A percentile compares a stretch with the other conserved stretches of the same genome.
Conservation (phyloP, 2,113 vertebrate species). For the Callipepla californica region DNA sequence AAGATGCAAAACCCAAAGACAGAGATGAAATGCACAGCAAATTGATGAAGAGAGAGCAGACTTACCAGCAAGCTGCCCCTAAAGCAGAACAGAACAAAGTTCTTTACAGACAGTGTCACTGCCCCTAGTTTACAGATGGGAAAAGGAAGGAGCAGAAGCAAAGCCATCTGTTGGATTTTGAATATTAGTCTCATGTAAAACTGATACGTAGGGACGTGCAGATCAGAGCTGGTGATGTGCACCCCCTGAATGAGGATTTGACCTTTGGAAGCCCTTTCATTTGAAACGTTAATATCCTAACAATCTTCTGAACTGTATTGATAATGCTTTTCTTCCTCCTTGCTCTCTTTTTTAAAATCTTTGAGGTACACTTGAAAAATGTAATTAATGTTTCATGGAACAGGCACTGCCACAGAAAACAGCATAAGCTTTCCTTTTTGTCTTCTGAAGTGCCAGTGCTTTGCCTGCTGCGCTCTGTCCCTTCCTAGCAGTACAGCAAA, state of each 20-base stretch:
- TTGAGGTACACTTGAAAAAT: not conserved
- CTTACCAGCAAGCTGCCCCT: not conserved
- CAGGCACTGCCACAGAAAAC: not conserved
- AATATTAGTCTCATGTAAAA: not conserved
- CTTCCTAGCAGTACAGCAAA: not conserved
- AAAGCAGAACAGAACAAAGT: not conserved
- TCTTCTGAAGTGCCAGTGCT: not conserved
- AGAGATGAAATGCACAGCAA: not conserved
- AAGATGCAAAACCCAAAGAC: not conserved
- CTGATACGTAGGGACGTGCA: not conserved
- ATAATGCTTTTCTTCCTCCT: not conserved
- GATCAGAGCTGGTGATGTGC: not conserved
- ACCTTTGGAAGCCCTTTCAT: not conserved
- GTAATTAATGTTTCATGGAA: not conserved
- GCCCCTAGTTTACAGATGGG: not conserved
- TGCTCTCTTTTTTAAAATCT: not conserved
- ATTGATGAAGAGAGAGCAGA: not conserved
- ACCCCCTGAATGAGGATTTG: not conserved
- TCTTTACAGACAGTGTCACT: not conserved
- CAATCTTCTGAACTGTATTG: not conserved
- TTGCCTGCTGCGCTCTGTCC: fast-evolving
- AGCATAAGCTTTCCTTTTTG: not conserved
- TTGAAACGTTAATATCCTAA: not conserved
- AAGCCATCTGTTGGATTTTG: not conserved
- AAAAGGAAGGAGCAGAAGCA: not conserved